Percentiles rank a stretch among this genome's conserved stretches.
phyloP scores from a whole-genome alignment of 2,797 vertebrate species.

The Periparus ater region DNA sequence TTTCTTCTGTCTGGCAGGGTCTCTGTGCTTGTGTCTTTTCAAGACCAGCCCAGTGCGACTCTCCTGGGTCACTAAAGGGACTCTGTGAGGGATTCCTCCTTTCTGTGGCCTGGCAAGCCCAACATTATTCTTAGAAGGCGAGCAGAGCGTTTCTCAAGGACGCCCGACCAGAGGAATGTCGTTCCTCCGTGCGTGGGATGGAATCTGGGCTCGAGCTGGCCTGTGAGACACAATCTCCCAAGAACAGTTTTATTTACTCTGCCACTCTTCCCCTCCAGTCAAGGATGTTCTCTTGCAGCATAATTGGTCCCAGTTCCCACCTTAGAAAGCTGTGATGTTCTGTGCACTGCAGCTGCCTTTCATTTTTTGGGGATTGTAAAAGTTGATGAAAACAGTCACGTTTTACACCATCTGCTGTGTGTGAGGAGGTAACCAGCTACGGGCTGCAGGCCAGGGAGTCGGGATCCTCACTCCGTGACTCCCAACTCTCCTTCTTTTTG shows the following conservation, averaged over 20 bases:
- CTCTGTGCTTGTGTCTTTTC: neutral
- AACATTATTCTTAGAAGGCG: conserved; percentile 16
- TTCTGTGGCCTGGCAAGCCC: conserved; percentile 10
- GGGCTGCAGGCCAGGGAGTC: neutral
- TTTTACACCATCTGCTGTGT: conserved; percentile 17
- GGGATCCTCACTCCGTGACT: fast-evolving
- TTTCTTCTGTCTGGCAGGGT: neutral
- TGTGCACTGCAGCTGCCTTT: conserved; percentile 13
- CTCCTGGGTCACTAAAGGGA: neutral
- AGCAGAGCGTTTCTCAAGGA: conserved; percentile 35
- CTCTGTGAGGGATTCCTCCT: neutral
- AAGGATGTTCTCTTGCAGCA: conserved; percentile 51
- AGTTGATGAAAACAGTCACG: neutral
- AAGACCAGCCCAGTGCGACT: fast-evolving
- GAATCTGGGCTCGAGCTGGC: conserved; percentile 7
- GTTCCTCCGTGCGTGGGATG: neutral
- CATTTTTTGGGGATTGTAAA: neutral
- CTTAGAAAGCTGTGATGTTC: conserved; percentile 38
- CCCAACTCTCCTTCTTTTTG: neutral
- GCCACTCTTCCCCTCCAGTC: conserved; percentile 47
- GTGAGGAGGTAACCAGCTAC: neutral
- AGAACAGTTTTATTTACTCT: conserved; percentile 45
- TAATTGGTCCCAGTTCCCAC: conserved; percentile 59
- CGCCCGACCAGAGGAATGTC: conserved; percentile 13
- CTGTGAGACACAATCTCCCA: conserved; percentile 20